phyloP scores from a whole-genome alignment of 2,888 invertebrate genomes.

The Aricia artaxerxes region DNA sequence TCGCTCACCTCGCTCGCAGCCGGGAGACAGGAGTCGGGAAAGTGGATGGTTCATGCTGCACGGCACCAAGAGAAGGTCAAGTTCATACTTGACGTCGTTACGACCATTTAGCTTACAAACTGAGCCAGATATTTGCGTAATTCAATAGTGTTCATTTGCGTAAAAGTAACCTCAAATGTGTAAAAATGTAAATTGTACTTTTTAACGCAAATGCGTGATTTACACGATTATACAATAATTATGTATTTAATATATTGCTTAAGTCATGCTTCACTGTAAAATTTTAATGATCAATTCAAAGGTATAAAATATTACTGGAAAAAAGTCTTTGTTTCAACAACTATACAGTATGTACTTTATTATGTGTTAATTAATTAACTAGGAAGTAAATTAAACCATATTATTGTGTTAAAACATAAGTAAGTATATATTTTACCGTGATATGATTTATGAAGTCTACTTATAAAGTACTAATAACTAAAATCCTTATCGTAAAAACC shows the following conservation, averaged over 20 bases:
- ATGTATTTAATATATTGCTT: background rate
- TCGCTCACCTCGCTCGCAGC: conserved; percentile 31
- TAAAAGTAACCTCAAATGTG: background rate
- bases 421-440: background rate
- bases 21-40: conserved; percentile 40
- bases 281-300: background rate
- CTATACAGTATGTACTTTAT: background rate
- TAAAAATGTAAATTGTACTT: background rate
- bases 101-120: conserved; percentile 16
- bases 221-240: background rate
- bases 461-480: background rate
- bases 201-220: background rate
- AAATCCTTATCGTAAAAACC: background rate
- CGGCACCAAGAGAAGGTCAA: conserved; percentile 65
- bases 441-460: background rate
- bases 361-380: background rate
- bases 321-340: background rate
- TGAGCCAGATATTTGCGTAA: background rate
- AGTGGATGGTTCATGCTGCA: conserved; percentile 54
- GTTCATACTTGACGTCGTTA: conserved; percentile 50
- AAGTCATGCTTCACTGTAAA: background rate
- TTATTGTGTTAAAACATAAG: background rate
- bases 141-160: background rate
- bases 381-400: background rate
- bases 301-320: background rate